phyloP scores from a whole-genome alignment of 2,113 vertebrate genomes.

The Limnothrissa miodon region DNA sequence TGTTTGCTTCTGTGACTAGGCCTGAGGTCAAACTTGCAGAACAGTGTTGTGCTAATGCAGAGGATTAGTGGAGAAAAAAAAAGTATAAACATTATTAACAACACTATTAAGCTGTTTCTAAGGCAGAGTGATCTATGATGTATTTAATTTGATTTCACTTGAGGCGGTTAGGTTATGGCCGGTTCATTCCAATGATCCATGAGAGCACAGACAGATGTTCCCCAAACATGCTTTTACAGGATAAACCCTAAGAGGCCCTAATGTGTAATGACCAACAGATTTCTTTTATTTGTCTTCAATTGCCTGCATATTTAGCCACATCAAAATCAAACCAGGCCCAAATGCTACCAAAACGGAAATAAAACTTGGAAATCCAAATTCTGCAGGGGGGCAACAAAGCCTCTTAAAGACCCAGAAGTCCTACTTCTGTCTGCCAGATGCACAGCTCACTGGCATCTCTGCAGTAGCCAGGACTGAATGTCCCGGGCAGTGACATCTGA shows the following conservation, averaged over 20 bases:
- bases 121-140: neutral
- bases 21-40: neutral
- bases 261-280: neutral
- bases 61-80: neutral
- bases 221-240: neutral
- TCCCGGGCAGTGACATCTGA: conserved; percentile 60
- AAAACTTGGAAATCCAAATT: neutral
- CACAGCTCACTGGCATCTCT: neutral
- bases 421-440: conserved; percentile 21
- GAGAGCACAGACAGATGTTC: neutral
- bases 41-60: neutral
- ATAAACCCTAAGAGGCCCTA: neutral
- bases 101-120: neutral
- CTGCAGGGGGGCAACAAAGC: neutral
- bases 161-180: too few species aligned
- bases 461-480: conserved; percentile 57
- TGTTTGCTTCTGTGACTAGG: neutral
- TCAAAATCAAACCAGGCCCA: neutral
- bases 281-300: neutral
- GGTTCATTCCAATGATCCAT: neutral
- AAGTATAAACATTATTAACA: neutral
- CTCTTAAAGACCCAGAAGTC: too few species aligned
- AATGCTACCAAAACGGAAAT: neutral
- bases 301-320: neutral
- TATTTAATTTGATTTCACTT: neutral